Percentiles rank a stretch among this genome's conserved stretches.
phyloP scores from a whole-genome alignment of 2,888 invertebrate genomes.

The Luperina nickerlii region DNA sequence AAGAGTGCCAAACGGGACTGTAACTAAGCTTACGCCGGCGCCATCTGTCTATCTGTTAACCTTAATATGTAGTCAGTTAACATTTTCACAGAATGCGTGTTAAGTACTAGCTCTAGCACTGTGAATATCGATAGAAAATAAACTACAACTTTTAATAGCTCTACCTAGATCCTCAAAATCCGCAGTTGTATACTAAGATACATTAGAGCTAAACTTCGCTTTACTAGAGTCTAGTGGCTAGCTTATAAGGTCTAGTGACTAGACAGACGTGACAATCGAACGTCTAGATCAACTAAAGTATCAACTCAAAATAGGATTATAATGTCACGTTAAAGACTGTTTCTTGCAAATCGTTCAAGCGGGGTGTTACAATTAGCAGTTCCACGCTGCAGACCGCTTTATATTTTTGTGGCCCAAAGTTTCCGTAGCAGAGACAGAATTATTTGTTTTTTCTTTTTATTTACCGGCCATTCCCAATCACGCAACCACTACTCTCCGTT shows the following conservation, averaged over 20 bases:
- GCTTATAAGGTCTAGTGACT: too few relatives aligned
- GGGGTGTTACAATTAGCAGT: neutral
- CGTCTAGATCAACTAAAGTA: neutral
- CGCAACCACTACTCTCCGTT: neutral
- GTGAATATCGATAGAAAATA: neutral
- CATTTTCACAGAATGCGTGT: neutral
- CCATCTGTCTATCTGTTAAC: too few relatives aligned
- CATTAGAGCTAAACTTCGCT: neutral
- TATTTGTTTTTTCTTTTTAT: neutral
- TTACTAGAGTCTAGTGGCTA: neutral
- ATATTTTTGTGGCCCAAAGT: neutral
- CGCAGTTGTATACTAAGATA: neutral
- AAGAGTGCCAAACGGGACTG: neutral
- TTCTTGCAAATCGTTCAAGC: neutral
- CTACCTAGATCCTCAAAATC: neutral
- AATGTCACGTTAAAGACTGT: too few relatives aligned
- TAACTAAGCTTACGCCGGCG: neutral
- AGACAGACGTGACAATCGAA: neutral
- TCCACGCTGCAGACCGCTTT: neutral
- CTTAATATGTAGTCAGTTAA: neutral
- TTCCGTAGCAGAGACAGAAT: neutral
- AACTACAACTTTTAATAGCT: neutral
- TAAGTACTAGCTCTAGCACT: neutral
- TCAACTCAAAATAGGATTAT: neutral
- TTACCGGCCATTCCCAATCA: too few relatives aligned